These are phyloP conservation scores for Drosophila lacertosa DNA, from an alignment of 1,140 invertebrate genomes.

Conservation along the genomic window DNA sequence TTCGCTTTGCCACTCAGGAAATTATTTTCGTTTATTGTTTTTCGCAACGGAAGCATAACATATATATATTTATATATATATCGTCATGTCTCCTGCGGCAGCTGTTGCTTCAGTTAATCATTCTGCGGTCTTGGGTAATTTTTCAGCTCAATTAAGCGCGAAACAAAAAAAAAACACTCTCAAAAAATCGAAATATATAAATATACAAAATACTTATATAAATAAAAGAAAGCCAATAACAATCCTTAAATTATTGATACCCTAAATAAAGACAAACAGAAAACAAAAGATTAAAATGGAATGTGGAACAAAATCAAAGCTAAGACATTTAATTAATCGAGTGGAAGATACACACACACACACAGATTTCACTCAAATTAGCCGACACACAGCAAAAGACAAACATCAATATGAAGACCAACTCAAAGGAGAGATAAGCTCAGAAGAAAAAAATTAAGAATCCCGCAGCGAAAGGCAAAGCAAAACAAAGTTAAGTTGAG, in stretches of 20 bases:
- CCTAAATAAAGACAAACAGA: slow-evolving; percentile 13
- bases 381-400: slow-evolving; percentile 58
- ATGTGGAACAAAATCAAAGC: slow-evolving; percentile 38
- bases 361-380: slow-evolving; percentile 47
- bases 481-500: too few relatives aligned
- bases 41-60: slow-evolving; percentile 26
- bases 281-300: slow-evolving; percentile 51
- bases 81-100: slow-evolving; percentile 19
- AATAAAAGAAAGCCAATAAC: neutral
- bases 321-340: slow-evolving; percentile 67
- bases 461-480: slow-evolving; percentile 31
- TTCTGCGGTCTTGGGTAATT: slow-evolving; percentile 18
- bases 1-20: slow-evolving; percentile 65
- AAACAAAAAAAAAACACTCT: neutral
- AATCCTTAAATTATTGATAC: slow-evolving; percentile 21
- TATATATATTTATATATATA: too few relatives aligned
- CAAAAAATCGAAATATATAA: neutral
- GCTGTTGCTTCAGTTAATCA: slow-evolving; percentile 45
- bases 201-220: neutral
- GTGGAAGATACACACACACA: slow-evolving; percentile 48
- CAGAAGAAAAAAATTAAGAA: slow-evolving; percentile 21
- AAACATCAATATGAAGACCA: slow-evolving; percentile 44
- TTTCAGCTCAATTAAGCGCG: slow-evolving; percentile 39
- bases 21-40: slow-evolving; percentile 69
- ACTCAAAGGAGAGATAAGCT: slow-evolving; percentile 24